phyloP scores from a whole-genome alignment of 2,113 vertebrate species.

The Mustela nigripes region DNA sequence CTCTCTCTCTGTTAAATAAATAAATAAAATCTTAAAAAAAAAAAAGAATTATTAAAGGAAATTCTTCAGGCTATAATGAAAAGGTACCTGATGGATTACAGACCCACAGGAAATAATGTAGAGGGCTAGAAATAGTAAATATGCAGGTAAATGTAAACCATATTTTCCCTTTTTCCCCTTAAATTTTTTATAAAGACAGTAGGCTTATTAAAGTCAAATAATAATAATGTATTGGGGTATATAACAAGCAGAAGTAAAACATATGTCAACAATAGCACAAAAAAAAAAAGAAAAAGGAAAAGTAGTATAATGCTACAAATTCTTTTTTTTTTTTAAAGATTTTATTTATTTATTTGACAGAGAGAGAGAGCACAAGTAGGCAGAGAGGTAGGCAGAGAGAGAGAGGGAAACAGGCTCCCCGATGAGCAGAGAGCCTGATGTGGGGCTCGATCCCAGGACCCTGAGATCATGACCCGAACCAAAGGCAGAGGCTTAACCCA shows the following conservation, averaged over 20 bases:
- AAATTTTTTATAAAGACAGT: background rate
- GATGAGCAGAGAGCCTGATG: too few species aligned
- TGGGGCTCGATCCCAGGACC: too few species aligned
- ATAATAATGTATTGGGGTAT: background rate
- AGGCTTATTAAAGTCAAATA: background rate
- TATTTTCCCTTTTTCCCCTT: background rate
- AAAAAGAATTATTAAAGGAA: background rate
- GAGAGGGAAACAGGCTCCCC: too few species aligned
- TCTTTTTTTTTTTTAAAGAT: background rate
- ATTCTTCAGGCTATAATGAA: background rate
- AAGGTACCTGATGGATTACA: background rate
- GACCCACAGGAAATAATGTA: background rate
- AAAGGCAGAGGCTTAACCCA: too few species aligned
- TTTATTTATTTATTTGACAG: too few species aligned
- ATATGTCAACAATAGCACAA: background rate
- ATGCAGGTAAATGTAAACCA: background rate
- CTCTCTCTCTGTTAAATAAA: background rate
- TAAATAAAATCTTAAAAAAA: background rate
- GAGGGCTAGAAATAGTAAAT: background rate
- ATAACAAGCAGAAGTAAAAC: background rate
- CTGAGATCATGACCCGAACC: too few species aligned
- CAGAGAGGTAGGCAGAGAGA: too few species aligned
- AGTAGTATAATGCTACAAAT: background rate
- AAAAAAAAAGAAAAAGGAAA: background rate
- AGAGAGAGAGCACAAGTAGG: too few species aligned